These are phyloP conservation scores for Sicus ferrugineus DNA, from an alignment of 2,888 invertebrate genomes.

Conservation along the genomic window DNA sequence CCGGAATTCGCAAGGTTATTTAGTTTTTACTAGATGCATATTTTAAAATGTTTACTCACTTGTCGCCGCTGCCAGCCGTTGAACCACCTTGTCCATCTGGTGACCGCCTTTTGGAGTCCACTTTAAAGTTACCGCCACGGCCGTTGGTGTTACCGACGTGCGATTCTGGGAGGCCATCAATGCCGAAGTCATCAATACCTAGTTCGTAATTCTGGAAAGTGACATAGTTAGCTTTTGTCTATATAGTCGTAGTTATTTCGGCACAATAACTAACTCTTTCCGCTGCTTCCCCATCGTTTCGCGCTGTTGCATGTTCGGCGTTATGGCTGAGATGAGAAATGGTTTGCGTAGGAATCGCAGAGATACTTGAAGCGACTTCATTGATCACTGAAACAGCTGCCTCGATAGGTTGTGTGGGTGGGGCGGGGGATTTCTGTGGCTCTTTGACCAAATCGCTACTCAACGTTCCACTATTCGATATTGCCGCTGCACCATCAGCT, in stretches of 20 bases:
- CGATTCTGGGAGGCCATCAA: slow-evolving; percentile 23
- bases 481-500: slow-evolving; percentile 46
- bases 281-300: slow-evolving; percentile 40
- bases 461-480: slow-evolving; percentile 25
- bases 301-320: slow-evolving; percentile 18
- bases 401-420: slow-evolving; percentile 61
- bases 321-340: slow-evolving; percentile 4
- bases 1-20: too few species aligned
- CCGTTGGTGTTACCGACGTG: slow-evolving; percentile 26
- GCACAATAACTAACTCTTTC: slow-evolving; percentile 63
- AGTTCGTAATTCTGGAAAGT: slow-evolving; percentile 62
- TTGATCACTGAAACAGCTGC: slow-evolving; percentile 61
- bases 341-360: slow-evolving; percentile 1
- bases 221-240: slow-evolving; percentile 70
- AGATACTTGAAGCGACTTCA: slow-evolving; percentile 28
- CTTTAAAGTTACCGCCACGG: slow-evolving; percentile 47
- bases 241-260: slow-evolving; percentile 68
- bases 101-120: slow-evolving; percentile 55
- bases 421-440: slow-evolving; percentile 53
- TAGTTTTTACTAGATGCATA: too few species aligned
- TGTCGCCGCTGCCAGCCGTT: slow-evolving; percentile 51
- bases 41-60: slow-evolving; percentile 50
- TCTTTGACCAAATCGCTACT: background rate
- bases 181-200: slow-evolving; percentile 32
- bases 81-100: slow-evolving; percentile 59